Conservation (phyloP, 2,888 invertebrate genomes). For the Prenolepis imparis region DNA sequence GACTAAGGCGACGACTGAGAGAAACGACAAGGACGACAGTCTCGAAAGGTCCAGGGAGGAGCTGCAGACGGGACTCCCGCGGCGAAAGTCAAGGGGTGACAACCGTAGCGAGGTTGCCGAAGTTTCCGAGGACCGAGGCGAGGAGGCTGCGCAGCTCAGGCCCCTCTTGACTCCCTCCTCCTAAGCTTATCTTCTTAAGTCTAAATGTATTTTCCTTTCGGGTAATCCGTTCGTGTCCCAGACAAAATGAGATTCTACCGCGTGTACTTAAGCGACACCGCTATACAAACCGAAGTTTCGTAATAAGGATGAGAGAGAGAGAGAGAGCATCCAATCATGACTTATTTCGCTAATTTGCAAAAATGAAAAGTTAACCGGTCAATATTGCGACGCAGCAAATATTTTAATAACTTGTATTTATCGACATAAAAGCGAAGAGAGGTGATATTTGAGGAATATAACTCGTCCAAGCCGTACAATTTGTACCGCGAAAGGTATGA, state of each 20-base stretch:
- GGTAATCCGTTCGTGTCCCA: slow-evolving; percentile 24
- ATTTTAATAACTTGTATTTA: slow-evolving; percentile 27
- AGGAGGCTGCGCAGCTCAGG: slow-evolving; percentile 78
- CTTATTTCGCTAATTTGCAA: neutral
- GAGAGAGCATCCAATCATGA: neutral
- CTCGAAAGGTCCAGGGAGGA: slow-evolving; percentile 61
- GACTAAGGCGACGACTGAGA: slow-evolving; percentile 64
- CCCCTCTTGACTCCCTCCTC: slow-evolving; percentile 80
- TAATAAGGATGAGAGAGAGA: neutral
- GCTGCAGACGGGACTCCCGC: slow-evolving; percentile 36
- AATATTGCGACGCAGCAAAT: neutral
- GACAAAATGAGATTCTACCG: slow-evolving; percentile 24
- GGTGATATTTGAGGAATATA: neutral
- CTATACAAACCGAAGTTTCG: neutral
- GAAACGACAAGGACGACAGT: slow-evolving; percentile 55
- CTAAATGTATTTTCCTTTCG: slow-evolving; percentile 38
- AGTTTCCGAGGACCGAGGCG: slow-evolving; percentile 70
- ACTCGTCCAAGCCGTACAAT: neutral
- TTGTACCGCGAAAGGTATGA: neutral
- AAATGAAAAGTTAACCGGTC: slow-evolving; percentile 10
- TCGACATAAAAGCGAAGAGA: neutral
- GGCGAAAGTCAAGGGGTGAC: slow-evolving; percentile 66
- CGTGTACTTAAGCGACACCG: slow-evolving; percentile 22
- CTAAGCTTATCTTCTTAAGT: slow-evolving; percentile 50
- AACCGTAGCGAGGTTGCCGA: slow-evolving; percentile 67